These are phyloP conservation scores for Daubentonia madagascariensis DNA, from an alignment of 2,113 vertebrate species.

Conservation along the genomic window DNA sequence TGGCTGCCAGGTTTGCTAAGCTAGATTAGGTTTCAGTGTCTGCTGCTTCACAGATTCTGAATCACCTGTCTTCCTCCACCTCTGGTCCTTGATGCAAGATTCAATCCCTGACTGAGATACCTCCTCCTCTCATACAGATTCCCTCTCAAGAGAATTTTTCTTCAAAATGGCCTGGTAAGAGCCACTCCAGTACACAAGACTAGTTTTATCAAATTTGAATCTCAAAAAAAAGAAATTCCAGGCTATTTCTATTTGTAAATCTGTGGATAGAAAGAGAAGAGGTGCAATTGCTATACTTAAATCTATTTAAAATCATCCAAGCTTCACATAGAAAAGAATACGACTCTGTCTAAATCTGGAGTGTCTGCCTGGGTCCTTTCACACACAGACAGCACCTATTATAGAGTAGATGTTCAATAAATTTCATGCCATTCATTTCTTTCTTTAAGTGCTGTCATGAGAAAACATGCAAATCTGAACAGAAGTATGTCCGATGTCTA, in stretches of 20 bases:
- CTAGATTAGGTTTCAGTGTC: neutral
- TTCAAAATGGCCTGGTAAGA: neutral
- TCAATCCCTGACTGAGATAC: neutral
- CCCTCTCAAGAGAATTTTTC: neutral
- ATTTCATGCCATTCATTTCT: neutral
- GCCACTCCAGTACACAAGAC: neutral
- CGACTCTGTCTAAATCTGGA: neutral
- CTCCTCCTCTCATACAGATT: neutral
- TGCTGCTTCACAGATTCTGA: neutral
- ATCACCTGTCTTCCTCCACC: neutral
- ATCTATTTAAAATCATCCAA: neutral
- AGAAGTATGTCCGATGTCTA: neutral
- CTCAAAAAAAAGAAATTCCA: neutral
- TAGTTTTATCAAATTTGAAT: neutral
- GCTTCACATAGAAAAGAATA: neutral
- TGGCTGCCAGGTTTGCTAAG: neutral
- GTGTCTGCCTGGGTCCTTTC: neutral
- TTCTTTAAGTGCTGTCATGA: neutral
- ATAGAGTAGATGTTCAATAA: neutral
- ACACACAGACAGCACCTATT: neutral
- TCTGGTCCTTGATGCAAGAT: neutral
- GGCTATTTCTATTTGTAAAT: neutral
- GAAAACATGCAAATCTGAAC: neutral
- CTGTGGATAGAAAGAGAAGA: neutral
- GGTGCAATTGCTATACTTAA: neutral